phyloP scores from a whole-genome alignment of 2,113 vertebrate genomes.

The Onychostoma macrolepis region DNA sequence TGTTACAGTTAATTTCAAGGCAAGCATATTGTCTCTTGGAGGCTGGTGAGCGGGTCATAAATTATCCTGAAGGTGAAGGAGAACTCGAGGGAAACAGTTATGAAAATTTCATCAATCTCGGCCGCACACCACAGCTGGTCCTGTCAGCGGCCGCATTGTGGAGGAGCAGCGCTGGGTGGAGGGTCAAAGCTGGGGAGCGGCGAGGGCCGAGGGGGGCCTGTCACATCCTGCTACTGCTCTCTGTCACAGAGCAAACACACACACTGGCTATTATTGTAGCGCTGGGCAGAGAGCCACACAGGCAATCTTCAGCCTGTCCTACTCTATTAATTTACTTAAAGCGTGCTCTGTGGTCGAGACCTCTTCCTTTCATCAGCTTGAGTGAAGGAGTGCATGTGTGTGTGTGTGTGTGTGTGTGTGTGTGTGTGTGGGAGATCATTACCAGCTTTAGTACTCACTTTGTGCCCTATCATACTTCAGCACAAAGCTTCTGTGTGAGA shows the following conservation, averaged over 20 bases:
- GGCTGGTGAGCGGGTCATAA: constrained; percentile 88
- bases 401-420: constrained; percentile 6
- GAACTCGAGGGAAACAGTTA: constrained; percentile 91
- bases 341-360: constrained; percentile 73
- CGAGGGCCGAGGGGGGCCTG: constrained; percentile 77
- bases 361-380: constrained; percentile 77
- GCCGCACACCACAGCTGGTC: constrained; percentile 83
- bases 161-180: constrained; percentile 77
- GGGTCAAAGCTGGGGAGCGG: constrained; percentile 72
- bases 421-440: constrained; percentile 28
- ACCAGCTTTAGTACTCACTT: constrained; percentile 37
- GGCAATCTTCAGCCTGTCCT: constrained; percentile 84
- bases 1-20: constrained; percentile 91
- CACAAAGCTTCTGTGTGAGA: background rate
- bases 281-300: constrained; percentile 78
- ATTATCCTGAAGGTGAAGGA: constrained; percentile 96
- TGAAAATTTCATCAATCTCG: constrained; percentile 95
- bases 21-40: constrained; percentile 93
- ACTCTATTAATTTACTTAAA: constrained; percentile 87
- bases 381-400: constrained; percentile 13
- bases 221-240: constrained; percentile 80
- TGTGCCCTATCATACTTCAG: constrained; percentile 25
- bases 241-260: constrained; percentile 73
- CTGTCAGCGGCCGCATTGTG: constrained; percentile 86
- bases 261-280: constrained; percentile 67